Percentiles rank a stretch among this genome's conserved stretches.
Evolutionary conservation across 2,888 invertebrate species (phyloP).

Genomic region (Empis livida): DNA sequence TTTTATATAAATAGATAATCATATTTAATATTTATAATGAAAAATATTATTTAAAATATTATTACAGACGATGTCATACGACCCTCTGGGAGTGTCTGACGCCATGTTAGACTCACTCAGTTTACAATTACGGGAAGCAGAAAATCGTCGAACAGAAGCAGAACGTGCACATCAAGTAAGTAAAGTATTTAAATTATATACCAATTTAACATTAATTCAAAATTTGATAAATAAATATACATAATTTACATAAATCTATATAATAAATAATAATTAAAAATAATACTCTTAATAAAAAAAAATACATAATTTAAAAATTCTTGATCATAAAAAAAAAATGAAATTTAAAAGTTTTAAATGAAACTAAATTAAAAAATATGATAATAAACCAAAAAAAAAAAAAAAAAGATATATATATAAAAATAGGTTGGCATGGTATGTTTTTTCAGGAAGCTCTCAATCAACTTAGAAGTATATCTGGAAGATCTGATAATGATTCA

Average conservation of each 20-base stretch:
- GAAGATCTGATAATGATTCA: slow-evolving; percentile 47
- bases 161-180: slow-evolving; percentile 55
- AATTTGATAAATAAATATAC: too few relatives aligned
- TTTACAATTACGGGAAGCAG: slow-evolving; percentile 66
- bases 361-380: neutral
- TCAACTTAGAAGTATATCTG: slow-evolving; percentile 46
- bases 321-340: too few relatives aligned
- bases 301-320: too few relatives aligned
- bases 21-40: neutral
- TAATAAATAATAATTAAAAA: too few relatives aligned
- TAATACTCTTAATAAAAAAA: too few relatives aligned
- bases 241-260: too few relatives aligned
- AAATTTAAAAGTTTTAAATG: neutral
- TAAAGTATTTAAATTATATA: neutral
- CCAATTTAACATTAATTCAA: too few relatives aligned
- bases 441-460: slow-evolving; percentile 51
- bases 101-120: slow-evolving; percentile 46
- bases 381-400: neutral
- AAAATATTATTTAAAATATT: neutral
- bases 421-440: slow-evolving; percentile 12
- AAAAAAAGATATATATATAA: neutral
- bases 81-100: slow-evolving; percentile 19
- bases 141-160: slow-evolving; percentile 60
- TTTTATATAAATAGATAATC: neutral
- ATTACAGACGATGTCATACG: slow-evolving; percentile 29